These are phyloP conservation scores for Chrysolina americana DNA, from an alignment of 2,888 invertebrate genomes.

Conservation along the genomic window DNA sequence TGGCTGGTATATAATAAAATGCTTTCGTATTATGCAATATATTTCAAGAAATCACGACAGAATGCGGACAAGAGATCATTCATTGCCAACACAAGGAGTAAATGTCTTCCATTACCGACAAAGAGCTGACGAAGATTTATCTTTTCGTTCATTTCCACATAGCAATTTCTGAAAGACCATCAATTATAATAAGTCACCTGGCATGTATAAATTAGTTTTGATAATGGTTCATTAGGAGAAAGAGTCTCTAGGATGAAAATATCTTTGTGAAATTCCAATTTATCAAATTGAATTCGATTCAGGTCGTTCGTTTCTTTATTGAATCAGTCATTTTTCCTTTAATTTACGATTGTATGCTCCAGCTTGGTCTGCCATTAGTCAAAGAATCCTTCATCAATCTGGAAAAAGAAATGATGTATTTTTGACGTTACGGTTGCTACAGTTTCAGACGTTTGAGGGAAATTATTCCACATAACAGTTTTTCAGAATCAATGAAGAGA, in stretches of 20 bases:
- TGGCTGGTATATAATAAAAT: background rate
- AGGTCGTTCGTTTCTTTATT: background rate
- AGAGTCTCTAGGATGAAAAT: constrained; percentile 56
- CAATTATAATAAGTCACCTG: constrained; percentile 45
- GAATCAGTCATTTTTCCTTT: background rate
- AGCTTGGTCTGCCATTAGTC: background rate
- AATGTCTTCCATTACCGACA: background rate
- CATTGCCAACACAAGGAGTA: background rate
- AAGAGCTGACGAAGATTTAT: constrained; percentile 4
- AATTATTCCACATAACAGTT: no score
- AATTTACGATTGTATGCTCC: background rate
- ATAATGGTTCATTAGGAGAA: constrained; percentile 54
- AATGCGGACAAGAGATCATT: background rate
- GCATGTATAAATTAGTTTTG: constrained; percentile 50
- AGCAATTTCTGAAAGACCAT: constrained; percentile 43
- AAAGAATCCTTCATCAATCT: no score
- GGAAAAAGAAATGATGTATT: background rate
- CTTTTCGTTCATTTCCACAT: constrained; percentile 32
- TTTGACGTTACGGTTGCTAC: background rate
- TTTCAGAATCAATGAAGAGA: no score
- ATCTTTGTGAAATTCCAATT: constrained; percentile 51
- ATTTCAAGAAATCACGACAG: constrained; percentile 1
- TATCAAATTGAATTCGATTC: constrained; percentile 32
- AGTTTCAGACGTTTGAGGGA: no score
- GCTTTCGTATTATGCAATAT: background rate